Evolutionary conservation across 1,140 invertebrate species (phyloP), one percentile per base, ranked within the genome.

Genomic region (Contarinia nasturtii): DNA sequence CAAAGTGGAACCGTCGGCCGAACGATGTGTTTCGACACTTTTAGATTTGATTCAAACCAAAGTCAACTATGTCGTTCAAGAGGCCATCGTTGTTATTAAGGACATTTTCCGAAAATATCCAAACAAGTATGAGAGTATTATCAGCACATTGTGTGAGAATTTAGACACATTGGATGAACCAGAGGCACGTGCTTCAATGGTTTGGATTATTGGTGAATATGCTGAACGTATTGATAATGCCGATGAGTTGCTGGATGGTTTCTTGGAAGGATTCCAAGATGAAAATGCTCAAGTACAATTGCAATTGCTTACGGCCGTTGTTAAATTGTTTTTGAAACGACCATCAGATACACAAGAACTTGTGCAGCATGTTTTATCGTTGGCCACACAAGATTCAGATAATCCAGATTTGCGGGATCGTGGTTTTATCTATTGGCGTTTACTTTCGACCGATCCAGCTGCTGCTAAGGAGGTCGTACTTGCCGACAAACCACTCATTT

Each of bases 31-130:
- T 10, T 92, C 91, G 3, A 99, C 96, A 0, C 69, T 99, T 3
- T 66, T 99, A n/a, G 96, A 99, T 67, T 71, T 99, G 3, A 99
- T 99, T 60, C 95, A 99, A 65, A 99, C 96, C 0, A 99, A 99
- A 72, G 86, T 87, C 5, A 99, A 99, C 70, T 99, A 99, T 65
- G 96, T 99, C 19, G 95, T 99, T 1, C 96, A 99, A 70, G 96
- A 99, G 64, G 96, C 96, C 2, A 97, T 99, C 54, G 96, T 99
- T 1, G 96, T 99, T 1, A 99, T 99, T 55, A 99, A 99, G 72
- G 95, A 98, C 62, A 99, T 99, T 53, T 99, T 99, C 76, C 75
- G 95, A 49, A 98, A 98, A 64, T 99, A 99, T 67, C 96, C 96
- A 2, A 99, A 99, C 63, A 97, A 98, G 67, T 99, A 99, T 60